phyloP scores from a whole-genome alignment of 1,140 invertebrate species.

The Panulirus ornatus region DNA sequence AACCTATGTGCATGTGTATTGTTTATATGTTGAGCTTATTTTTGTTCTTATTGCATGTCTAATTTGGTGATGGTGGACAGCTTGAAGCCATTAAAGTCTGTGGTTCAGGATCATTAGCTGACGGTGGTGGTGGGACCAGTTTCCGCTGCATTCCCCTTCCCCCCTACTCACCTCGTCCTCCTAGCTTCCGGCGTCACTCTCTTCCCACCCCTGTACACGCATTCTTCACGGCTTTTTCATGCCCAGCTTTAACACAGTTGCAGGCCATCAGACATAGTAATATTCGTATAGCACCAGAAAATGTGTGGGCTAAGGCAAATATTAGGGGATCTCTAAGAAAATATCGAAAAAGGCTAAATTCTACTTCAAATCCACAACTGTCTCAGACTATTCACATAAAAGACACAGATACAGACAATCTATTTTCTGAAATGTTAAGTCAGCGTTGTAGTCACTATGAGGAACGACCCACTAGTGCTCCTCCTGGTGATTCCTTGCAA shows the following conservation, averaged over 20 bases:
- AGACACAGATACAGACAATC: conserved; percentile 49
- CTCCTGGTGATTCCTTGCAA: conserved; percentile 6
- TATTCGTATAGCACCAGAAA: neutral
- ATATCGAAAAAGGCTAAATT: conserved; percentile 24
- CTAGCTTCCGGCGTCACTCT: neutral
- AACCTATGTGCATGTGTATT: neutral
- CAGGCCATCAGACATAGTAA: neutral
- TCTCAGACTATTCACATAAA: conserved; percentile 42
- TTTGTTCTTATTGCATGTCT: neutral
- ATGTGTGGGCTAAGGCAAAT: neutral
- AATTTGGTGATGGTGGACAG: conserved; percentile 47
- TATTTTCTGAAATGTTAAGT: conserved; percentile 45
- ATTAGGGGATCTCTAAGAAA: neutral
- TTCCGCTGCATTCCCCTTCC: conserved; percentile 20
- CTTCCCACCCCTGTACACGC: conserved; percentile 44
- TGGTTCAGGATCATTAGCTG: neutral
- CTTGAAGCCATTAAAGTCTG: conserved; percentile 38
- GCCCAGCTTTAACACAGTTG: conserved; percentile 49
- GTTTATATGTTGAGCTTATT: neutral
- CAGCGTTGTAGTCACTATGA: conserved; percentile 40
- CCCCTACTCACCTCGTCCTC: conserved; percentile 44
- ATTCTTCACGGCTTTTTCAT: conserved; percentile 64
- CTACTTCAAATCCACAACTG: conserved; percentile 54
- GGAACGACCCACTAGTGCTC: conserved; percentile 4
- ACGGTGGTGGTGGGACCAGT: conserved; percentile 7